Evolutionary conservation across 2,797 vertebrate species (phyloP).

Genomic region (Limnodromus scolopaceus): DNA sequence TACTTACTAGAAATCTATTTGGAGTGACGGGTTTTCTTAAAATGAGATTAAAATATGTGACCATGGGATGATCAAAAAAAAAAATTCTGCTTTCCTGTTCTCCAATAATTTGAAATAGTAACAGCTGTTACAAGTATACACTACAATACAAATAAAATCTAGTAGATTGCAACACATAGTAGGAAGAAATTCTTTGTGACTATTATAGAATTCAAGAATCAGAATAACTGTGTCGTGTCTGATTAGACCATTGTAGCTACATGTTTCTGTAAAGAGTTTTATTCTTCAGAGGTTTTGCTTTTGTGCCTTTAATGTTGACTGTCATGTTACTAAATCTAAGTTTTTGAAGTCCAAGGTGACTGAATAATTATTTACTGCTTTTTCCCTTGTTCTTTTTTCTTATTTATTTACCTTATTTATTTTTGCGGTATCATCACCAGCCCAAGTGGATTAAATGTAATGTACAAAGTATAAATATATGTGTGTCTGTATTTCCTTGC

Average conservation of each 20-base stretch:
- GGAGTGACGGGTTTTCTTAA: neutral
- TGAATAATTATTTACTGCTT: neutral
- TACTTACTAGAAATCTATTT: neutral
- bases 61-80: neutral
- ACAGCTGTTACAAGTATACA: constrained; percentile 28
- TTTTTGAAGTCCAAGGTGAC: neutral
- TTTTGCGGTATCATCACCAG: neutral
- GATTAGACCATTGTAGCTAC: constrained; percentile 9
- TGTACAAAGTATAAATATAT: neutral
- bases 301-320: neutral
- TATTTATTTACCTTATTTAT: neutral
- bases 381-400: neutral
- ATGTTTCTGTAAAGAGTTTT: constrained; percentile 29
- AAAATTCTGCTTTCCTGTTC: constrained; percentile 42
- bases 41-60: neutral
- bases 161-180: neutral
- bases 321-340: neutral
- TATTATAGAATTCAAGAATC: neutral
- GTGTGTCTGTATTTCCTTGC: neutral
- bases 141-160: neutral
- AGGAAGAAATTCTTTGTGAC: constrained; percentile 44
- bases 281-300: neutral
- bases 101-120: constrained; percentile 13
- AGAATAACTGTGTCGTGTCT: neutral
- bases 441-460: neutral